phyloP scores from a whole-genome alignment of 2,888 invertebrate genomes.

The Hypolimnas misippus region DNA sequence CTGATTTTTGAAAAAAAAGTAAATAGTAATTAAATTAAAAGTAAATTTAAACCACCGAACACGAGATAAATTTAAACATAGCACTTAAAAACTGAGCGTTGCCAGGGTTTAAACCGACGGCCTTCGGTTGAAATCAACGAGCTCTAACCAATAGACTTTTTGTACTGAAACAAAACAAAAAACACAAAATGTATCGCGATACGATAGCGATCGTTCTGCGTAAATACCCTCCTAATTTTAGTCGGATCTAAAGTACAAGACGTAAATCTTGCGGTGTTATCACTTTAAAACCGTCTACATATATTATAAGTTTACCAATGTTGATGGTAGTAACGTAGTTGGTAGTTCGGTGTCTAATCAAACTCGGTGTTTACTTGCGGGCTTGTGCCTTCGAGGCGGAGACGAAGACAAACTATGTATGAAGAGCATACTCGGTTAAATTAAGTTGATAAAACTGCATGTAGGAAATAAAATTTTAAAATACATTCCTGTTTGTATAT shows the following conservation, averaged over 20 bases:
- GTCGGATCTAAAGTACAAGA: not conserved
- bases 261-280: conserved; percentile 6
- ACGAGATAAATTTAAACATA: too few species aligned
- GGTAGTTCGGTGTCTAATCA: conserved; percentile 14
- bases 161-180: too few species aligned
- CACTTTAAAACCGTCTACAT: conserved; percentile 7
- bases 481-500: not conserved
- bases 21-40: too few species aligned
- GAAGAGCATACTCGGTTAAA: not conserved
- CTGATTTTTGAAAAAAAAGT: too few species aligned
- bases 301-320: conserved; percentile 8
- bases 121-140: too few species aligned
- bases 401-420: not conserved
- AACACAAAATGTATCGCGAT: too few species aligned
- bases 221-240: too few species aligned
- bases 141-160: too few species aligned
- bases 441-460: not conserved
- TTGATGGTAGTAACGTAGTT: not conserved
- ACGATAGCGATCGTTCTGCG: too few species aligned
- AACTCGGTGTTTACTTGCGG: conserved; percentile 21
- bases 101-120: too few species aligned
- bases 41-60: too few species aligned
- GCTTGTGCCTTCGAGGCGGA: not conserved
- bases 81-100: too few species aligned
- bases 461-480: not conserved